A percentile compares a stretch with the other conserved stretches of the same genome.
These are phyloP conservation scores for Ectropis grisescens DNA, from an alignment of 1,140 invertebrate genomes.

Conservation along the genomic window DNA sequence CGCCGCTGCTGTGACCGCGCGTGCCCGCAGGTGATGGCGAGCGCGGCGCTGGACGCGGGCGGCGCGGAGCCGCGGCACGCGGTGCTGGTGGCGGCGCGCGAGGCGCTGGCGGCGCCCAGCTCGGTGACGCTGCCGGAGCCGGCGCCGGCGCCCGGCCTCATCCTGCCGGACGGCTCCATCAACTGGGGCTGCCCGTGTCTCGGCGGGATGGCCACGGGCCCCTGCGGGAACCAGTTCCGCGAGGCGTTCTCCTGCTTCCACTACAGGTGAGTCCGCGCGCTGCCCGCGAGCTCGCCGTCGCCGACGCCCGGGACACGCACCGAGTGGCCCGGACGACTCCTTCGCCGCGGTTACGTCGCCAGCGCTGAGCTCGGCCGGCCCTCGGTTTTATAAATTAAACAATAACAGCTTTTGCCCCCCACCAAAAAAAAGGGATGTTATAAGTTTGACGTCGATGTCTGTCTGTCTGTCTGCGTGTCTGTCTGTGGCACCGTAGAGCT, in stretches of 20 bases:
- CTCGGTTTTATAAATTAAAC: too few species aligned
- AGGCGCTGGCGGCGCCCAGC: slow-evolving; percentile 82
- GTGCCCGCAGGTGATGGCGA: not conserved
- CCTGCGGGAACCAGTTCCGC: slow-evolving; percentile 92
- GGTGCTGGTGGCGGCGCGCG: slow-evolving; percentile 86
- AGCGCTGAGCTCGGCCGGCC: too few species aligned
- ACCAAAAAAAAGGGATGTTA: too few species aligned
- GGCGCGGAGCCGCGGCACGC: slow-evolving; percentile 25
- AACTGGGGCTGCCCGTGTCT: slow-evolving; percentile 98
- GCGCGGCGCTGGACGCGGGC: not conserved
- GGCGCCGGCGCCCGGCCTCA: slow-evolving; percentile 83
- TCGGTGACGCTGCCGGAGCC: slow-evolving; percentile 79
- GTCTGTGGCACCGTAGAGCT: too few species aligned
- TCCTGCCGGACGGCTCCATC: slow-evolving; percentile 90
- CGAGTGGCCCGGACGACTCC: too few species aligned
- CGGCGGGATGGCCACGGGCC: slow-evolving; percentile 95
- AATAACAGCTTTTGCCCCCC: too few species aligned
- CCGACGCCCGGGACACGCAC: not conserved
- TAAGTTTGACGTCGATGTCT: too few species aligned
- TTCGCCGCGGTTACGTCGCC: too few species aligned
- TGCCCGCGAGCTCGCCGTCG: too few species aligned
- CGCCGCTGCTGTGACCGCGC: not conserved
- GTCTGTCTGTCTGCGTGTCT: too few species aligned
- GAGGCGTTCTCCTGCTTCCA: slow-evolving; percentile 97
- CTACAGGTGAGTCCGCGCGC: slow-evolving; percentile 66